A percentile compares a stretch with the other conserved stretches of the same genome.
Evolutionary conservation across 2,113 vertebrate genomes (phyloP).

Genomic region (Pitta sordida): DNA sequence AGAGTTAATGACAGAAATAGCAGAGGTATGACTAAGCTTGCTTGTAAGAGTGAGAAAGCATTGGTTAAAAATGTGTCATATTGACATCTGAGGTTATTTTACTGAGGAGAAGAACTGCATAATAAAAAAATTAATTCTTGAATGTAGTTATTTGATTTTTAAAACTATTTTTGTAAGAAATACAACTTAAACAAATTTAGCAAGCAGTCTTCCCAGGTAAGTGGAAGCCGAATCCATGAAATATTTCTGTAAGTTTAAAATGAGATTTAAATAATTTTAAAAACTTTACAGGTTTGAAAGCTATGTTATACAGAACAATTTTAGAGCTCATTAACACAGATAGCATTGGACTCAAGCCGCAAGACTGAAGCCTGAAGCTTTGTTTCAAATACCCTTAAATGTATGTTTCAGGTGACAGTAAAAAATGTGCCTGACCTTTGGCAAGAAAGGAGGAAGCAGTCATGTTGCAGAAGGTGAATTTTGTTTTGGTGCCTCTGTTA

Average conservation of each 20-base stretch:
- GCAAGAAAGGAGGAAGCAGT: neutral
- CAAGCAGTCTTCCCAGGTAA: neutral
- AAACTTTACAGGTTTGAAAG: conserved; percentile 28
- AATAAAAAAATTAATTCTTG: neutral
- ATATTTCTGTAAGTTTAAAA: conserved; percentile 1
- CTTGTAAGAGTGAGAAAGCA: neutral
- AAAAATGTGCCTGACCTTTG: neutral
- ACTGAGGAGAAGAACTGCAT: neutral
- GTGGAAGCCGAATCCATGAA: neutral
- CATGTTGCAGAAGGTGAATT: neutral
- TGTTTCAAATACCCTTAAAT: conserved; percentile 46
- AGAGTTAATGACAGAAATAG: neutral
- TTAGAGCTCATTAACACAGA: conserved; percentile 39
- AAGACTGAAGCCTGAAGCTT: conserved; percentile 26
- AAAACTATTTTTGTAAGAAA: neutral
- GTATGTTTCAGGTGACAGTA: neutral
- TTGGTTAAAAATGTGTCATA: neutral
- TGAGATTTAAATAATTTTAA: neutral
- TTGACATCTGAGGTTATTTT: neutral
- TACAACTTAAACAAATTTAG: neutral
- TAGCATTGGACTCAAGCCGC: conserved; percentile 9
- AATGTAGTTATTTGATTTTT: neutral
- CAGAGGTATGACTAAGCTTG: neutral
- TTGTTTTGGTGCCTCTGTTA: neutral
- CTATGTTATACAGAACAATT: neutral